Percentiles rank a stretch among this genome's conserved stretches.
Evolutionary conservation across 2,888 invertebrate species (phyloP).

Genomic region (Monoplex corrugatus): DNA sequence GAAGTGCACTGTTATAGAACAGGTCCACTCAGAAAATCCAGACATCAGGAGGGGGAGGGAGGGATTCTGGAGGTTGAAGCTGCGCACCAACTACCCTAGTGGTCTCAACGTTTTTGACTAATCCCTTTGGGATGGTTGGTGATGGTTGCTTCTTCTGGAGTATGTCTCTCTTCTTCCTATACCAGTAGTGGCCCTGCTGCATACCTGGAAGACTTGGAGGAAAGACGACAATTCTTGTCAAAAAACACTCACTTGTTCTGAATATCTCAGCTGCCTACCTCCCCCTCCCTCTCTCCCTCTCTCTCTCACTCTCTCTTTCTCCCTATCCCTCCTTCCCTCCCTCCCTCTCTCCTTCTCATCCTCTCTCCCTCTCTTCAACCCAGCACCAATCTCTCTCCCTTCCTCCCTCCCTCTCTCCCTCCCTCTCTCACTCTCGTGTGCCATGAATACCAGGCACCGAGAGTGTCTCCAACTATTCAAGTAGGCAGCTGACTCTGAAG

Average conservation of each 20-base stretch:
- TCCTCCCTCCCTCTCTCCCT: conserved; percentile 13
- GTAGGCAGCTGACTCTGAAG: no score
- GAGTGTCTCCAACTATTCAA: no score
- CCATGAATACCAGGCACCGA: no score
- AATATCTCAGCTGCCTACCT: no score
- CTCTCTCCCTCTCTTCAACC: background rate
- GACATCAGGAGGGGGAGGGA: conserved; percentile 1
- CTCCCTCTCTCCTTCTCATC: conserved; percentile 16
- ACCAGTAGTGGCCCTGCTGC: background rate
- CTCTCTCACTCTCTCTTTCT: background rate
- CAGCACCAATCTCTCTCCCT: background rate
- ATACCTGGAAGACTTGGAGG: conserved; percentile 1
- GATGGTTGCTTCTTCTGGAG: background rate
- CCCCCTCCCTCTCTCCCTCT: background rate
- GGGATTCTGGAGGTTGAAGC: background rate
- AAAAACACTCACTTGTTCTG: background rate
- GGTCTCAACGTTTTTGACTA: background rate
- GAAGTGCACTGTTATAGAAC: conserved; percentile 9
- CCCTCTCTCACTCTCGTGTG: no score
- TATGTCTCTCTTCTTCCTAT: background rate
- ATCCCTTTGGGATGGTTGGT: background rate
- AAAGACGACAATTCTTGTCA: background rate
- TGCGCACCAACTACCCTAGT: background rate
- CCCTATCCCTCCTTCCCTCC: conserved; percentile 20
- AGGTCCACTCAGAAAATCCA: conserved; percentile 9